phyloP scores from a whole-genome alignment of 2,888 invertebrate species.

The Smittia aterrima region DNA sequence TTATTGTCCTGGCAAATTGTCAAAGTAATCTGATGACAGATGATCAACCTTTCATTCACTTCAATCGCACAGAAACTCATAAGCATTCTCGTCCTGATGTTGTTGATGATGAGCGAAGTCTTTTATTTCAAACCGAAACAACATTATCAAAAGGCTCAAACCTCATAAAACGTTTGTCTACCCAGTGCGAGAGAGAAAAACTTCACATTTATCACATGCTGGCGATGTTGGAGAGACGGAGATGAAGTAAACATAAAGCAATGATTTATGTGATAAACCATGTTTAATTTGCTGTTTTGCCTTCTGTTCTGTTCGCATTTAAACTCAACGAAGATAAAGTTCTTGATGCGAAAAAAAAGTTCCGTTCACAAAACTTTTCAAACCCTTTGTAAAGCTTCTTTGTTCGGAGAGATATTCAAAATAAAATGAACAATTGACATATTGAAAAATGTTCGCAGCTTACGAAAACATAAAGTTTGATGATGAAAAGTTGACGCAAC shows the following conservation, averaged over 20 bases:
- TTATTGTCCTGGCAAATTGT: too few relatives aligned
- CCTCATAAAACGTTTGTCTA: conserved; percentile 14
- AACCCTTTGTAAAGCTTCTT: not conserved
- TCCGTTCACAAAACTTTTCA: not conserved
- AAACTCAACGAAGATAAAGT: not conserved
- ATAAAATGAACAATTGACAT: conserved; percentile 38
- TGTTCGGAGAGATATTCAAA: conserved; percentile 10
- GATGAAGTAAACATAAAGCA: conserved; percentile 1
- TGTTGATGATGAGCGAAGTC: not conserved
- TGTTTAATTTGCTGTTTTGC: conserved; percentile 17
- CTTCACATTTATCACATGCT: conserved; percentile 37
- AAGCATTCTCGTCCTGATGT: not conserved
- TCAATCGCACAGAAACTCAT: not conserved
- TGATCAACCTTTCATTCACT: not conserved
- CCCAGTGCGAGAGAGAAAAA: conserved; percentile 11
- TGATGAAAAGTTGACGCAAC: too few relatives aligned
- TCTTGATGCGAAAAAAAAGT: too few relatives aligned
- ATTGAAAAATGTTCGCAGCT: not conserved
- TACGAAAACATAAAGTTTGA: not conserved
- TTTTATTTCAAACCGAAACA: not conserved
- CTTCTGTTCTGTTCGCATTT: not conserved
- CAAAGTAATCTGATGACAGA: not conserved
- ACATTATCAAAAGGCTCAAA: not conserved
- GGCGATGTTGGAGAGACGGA: not conserved
- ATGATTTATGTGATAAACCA: conserved; percentile 14